Evolutionary conservation across 2,888 invertebrate genomes (phyloP).

Genomic region (Caenorhabditis sp.): DNA sequence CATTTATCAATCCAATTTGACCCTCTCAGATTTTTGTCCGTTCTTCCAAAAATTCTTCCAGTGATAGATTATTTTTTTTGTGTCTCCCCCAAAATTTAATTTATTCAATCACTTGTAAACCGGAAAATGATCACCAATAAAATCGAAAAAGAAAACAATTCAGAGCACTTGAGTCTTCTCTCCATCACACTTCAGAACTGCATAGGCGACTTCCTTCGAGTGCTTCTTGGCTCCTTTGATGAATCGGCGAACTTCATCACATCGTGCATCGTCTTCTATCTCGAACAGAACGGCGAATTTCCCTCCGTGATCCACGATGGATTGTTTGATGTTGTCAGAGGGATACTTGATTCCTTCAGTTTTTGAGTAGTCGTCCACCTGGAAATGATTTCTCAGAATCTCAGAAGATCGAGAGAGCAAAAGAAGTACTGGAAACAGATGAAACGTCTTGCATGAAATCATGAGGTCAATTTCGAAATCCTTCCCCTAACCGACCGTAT

Average conservation of each 20-base stretch:
- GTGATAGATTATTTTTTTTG: constrained; percentile 11
- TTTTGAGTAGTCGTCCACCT: constrained; percentile 57
- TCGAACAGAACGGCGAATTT: constrained; percentile 55
- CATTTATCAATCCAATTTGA: not conserved
- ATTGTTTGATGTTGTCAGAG: constrained; percentile 56
- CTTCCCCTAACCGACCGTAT: constrained; percentile 31
- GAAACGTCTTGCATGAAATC: too few relatives aligned
- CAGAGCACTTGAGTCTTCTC: constrained; percentile 46
- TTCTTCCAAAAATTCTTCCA: constrained; percentile 1
- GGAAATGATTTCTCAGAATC: not conserved
- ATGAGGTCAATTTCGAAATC: not conserved
- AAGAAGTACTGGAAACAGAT: too few relatives aligned
- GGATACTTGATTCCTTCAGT: constrained; percentile 54
- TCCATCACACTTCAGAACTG: constrained; percentile 48
- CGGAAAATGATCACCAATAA: not conserved
- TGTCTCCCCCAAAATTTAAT: constrained; percentile 3
- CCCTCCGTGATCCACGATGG: constrained; percentile 55
- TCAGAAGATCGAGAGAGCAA: not conserved
- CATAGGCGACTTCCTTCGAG: constrained; percentile 54
- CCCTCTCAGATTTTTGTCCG: not conserved
- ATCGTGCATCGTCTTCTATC: constrained; percentile 47
- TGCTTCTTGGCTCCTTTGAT: constrained; percentile 56
- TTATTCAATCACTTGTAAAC: constrained; percentile 2
- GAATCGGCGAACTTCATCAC: constrained; percentile 58
- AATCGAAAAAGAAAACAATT: constrained; percentile 29